Evolutionary conservation across 2,888 invertebrate species (phyloP), one percentile per base, ranked within the genome.

Genomic region (Lutraria lutraria): DNA sequence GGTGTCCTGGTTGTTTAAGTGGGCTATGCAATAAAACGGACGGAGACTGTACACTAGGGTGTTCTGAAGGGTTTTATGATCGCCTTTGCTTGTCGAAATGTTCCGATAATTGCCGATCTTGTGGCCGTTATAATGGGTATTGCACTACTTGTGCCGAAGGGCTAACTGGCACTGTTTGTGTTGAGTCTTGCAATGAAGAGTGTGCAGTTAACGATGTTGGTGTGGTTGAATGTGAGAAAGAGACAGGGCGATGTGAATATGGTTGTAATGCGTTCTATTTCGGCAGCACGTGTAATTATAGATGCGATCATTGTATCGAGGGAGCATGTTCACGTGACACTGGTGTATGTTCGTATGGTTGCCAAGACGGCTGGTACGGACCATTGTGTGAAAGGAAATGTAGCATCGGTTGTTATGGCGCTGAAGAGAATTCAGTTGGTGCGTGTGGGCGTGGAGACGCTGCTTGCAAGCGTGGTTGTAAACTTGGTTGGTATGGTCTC

Each of bases 261-360:
- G 90, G 91, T 4, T 91, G 91, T 31, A 29, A 56, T 4, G 15
- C 54, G 3, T 81, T 80, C 43, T 81, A 54, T 21, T 89, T 68
- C 54, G 91, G 90, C 19, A 31, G 54, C 19, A 31, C 79, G 34
- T 91, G 91, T 85, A 52, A 83, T 19, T 19, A n/a, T n/a, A 25
- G 72, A 25, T 91, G 91, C 82, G n/a, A 81, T 15, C 31, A 76
- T 19, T 91, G 91, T 25, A 85, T 82, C 16, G 80, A 87, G 82
- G 85, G 86, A 16, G 29, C 52, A 19, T 91, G 91, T 87, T 53
- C 83, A 76, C 21, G 87, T 43, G 31, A 60, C 6, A 85, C 4
- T 2, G 91, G 91, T 25, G 43, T 43, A 2, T 89, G 91, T 72
- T 19, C 72, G 6, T 83, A 86, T 53, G 68, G 68, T 13, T 88